A percentile compares a stretch with the other conserved stretches of the same genome.
These are phyloP conservation scores for Haliclystus octoradiatus DNA, from an alignment of 30 jellyfish, hydroid and myxozoan genomes.

Conservation along the genomic window DNA sequence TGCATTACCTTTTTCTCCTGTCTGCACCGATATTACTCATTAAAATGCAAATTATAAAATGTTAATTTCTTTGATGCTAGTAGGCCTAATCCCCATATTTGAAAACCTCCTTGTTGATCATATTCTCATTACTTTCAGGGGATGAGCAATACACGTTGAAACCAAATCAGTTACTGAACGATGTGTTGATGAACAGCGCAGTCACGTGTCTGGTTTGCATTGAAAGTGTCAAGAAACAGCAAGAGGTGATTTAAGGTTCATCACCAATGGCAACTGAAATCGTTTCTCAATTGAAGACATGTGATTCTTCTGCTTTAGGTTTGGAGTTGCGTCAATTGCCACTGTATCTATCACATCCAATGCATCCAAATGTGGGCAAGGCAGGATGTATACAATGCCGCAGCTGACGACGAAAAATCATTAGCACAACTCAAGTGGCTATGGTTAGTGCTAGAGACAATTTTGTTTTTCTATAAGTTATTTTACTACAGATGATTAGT, in stretches of 20 bases:
- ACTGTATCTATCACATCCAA: slow-evolving; percentile 69
- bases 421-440: slow-evolving; percentile 41
- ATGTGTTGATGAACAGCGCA: slow-evolving; percentile 66
- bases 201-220: slow-evolving; percentile 67
- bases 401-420: slow-evolving; percentile 18
- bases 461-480: background rate
- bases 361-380: slow-evolving; percentile 94
- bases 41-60: too few species aligned
- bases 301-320: slow-evolving; percentile 13
- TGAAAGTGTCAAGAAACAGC: slow-evolving; percentile 61
- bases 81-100: too few species aligned
- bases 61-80: too few species aligned
- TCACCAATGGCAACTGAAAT: background rate
- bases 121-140: too few species aligned
- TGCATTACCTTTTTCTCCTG: too few species aligned
- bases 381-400: slow-evolving; percentile 37
- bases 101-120: too few species aligned
- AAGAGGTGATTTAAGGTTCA: slow-evolving; percentile 17
- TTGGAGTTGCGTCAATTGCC: slow-evolving; percentile 77
- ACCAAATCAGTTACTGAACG: slow-evolving; percentile 29
- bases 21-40: too few species aligned
- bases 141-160: too few species aligned
- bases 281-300: background rate
- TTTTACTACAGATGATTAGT: background rate
- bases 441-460: slow-evolving; percentile 33